Conservation (phyloP, 1,140 invertebrate species). For the Drosophila lacteicornis region DNA sequence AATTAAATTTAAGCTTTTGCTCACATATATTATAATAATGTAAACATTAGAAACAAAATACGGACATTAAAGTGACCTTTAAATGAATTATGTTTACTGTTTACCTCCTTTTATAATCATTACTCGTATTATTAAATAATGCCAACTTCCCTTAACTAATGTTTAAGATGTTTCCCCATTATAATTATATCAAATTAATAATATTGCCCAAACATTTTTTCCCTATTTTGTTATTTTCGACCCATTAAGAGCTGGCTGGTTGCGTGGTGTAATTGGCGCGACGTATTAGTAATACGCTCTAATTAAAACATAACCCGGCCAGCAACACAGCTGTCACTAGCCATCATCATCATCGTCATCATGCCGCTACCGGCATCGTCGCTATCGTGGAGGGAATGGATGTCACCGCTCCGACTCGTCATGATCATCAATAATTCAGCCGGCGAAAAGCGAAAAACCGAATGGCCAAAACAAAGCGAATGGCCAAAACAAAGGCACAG, state of each 20-base stretch:
- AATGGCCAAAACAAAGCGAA: not conserved
- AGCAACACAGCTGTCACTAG: not conserved
- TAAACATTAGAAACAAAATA: too few relatives aligned
- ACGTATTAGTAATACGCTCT: constrained; percentile 46
- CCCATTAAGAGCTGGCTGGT: constrained; percentile 21
- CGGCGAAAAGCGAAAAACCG: constrained; percentile 1
- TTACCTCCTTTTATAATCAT: too few relatives aligned
- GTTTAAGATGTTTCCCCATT: not conserved
- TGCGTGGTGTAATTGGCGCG: constrained; percentile 41
- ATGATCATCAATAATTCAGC: constrained; percentile 61
- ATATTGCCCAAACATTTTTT: constrained; percentile 2
- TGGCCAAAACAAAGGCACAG: constrained; percentile 15
- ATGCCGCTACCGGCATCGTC: not conserved
- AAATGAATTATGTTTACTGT: too few relatives aligned
- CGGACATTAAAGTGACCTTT: too few relatives aligned
- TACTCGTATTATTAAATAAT: too few relatives aligned
- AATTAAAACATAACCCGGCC: constrained; percentile 64
- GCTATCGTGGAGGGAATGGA: not conserved
- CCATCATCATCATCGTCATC: constrained; percentile 12
- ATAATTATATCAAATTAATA: too few relatives aligned
- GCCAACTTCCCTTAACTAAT: too few relatives aligned
- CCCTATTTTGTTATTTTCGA: not conserved
- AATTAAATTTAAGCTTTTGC: too few relatives aligned
- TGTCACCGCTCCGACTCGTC: constrained; percentile 21
- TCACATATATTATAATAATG: too few relatives aligned